Percentiles rank a stretch among this genome's conserved stretches.
These are phyloP conservation scores for Drosophila histrio DNA, from an alignment of 2,888 invertebrate species.

Conservation along the genomic window DNA sequence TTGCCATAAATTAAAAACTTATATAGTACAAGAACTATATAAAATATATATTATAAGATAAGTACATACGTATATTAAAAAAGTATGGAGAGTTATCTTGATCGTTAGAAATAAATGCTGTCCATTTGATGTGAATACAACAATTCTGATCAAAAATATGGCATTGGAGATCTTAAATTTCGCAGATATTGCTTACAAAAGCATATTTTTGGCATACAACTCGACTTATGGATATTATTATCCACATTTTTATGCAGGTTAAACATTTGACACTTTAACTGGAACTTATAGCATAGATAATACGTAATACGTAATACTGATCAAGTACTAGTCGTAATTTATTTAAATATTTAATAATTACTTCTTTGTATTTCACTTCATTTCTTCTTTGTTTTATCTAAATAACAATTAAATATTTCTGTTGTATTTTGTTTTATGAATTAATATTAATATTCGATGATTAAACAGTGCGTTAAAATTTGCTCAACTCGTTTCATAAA, in stretches of 20 bases:
- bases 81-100: conserved; percentile 11
- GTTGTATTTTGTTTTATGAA: conserved; percentile 29
- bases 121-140: conserved; percentile 33
- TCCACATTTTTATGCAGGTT: conserved; percentile 7
- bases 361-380: conserved; percentile 22
- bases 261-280: conserved; percentile 46
- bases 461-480: conserved; percentile 82
- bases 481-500: conserved; percentile 63
- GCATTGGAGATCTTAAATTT: conserved; percentile 34
- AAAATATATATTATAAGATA: conserved; percentile 31
- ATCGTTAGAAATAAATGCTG: conserved; percentile 61
- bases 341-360: conserved; percentile 35
- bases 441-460: conserved; percentile 77
- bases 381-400: conserved; percentile 50
- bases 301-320: conserved; percentile 51
- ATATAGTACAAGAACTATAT: conserved; percentile 38
- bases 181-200: conserved; percentile 18
- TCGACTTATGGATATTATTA: conserved; percentile 16
- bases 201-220: conserved; percentile 15
- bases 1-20: conserved; percentile 50
- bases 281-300: conserved; percentile 48
- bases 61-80: conserved; percentile 34
- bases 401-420: conserved; percentile 71
- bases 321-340: conserved; percentile 42
- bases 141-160: conserved; percentile 2